Percentiles rank a stretch among this genome's conserved stretches.
These are phyloP conservation scores for Seira musarum DNA, from an alignment of 2,888 invertebrate genomes.

Conservation along the genomic window DNA sequence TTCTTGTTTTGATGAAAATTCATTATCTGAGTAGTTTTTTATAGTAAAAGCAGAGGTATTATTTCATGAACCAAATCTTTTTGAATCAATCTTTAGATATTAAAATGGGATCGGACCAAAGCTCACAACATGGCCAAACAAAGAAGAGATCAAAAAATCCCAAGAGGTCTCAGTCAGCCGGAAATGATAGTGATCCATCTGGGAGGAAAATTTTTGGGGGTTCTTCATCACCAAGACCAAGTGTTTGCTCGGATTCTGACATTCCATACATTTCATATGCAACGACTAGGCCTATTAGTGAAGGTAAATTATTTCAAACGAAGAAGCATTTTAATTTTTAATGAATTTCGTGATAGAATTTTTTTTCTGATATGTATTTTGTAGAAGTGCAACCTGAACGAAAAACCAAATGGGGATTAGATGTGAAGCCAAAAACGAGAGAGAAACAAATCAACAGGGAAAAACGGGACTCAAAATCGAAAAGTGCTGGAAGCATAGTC, in stretches of 20 bases:
- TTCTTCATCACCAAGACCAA: slow-evolving; percentile 88
- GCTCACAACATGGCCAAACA: slow-evolving; percentile 69
- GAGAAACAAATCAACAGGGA: slow-evolving; percentile 70
- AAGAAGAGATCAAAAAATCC: slow-evolving; percentile 66
- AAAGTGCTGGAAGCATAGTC: slow-evolving; percentile 82
- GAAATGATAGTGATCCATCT: slow-evolving; percentile 66
- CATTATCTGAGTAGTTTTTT: not conserved
- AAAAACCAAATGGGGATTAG: slow-evolving; percentile 69
- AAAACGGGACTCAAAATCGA: slow-evolving; percentile 70
- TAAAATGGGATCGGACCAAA: slow-evolving; percentile 72
- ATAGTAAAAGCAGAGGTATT: no score
- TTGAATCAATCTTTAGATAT: not conserved
- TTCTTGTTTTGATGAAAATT: not conserved
- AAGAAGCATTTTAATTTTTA: not conserved
- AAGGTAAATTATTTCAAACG: slow-evolving; percentile 74
- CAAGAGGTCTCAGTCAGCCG: slow-evolving; percentile 69
- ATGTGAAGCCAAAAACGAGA: slow-evolving; percentile 70
- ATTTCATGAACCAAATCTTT: no score
- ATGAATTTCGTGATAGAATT: not conserved
- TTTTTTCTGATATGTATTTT: not conserved
- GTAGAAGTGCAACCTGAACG: slow-evolving; percentile 80
- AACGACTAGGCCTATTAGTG: slow-evolving; percentile 88
- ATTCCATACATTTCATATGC: slow-evolving; percentile 94
- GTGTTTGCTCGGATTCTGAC: slow-evolving; percentile 91
- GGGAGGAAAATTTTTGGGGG: slow-evolving; percentile 72